These are phyloP conservation scores for Hypotaenidia philippensis DNA, from an alignment of 2,797 vertebrate species.

Conservation along the genomic window DNA sequence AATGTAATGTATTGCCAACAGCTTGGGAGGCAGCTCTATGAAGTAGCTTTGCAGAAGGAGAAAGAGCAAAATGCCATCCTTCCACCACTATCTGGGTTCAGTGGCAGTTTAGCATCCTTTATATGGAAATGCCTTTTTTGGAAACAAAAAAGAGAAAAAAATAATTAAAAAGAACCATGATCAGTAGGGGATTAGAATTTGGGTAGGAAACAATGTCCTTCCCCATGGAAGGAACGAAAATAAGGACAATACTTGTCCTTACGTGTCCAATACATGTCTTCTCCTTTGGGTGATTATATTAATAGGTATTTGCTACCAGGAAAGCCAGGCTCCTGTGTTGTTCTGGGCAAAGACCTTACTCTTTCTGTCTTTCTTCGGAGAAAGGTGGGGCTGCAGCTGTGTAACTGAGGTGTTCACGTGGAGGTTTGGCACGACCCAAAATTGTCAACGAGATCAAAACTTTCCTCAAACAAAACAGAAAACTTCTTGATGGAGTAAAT, in stretches of 20 bases:
- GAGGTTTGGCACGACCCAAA: not conserved
- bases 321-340: conserved; percentile 25
- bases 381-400: conserved; percentile 40
- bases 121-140: not conserved
- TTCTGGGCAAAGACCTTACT: not conserved
- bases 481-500: not conserved
- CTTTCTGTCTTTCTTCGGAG: not conserved
- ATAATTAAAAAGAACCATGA: too few relatives aligned
- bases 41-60: not conserved
- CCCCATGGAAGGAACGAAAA: not conserved
- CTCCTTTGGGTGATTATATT: conserved; percentile 1
- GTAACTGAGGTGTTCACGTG: not conserved
- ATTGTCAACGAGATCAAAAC: not conserved
- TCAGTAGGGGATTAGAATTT: not conserved
- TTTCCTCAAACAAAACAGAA: not conserved
- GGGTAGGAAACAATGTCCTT: not conserved
- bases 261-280: not conserved
- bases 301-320: not conserved
- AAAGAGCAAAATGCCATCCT: not conserved
- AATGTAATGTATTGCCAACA: accelerated
- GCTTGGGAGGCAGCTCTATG: accelerated
- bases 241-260: not conserved
- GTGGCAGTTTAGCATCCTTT: not conserved
- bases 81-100: not conserved
- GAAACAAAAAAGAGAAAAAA: not conserved